Percentiles rank a stretch among this genome's conserved stretches.
Conservation (phyloP, 2,797 vertebrate genomes). For the Sebastes cheni region DNA sequence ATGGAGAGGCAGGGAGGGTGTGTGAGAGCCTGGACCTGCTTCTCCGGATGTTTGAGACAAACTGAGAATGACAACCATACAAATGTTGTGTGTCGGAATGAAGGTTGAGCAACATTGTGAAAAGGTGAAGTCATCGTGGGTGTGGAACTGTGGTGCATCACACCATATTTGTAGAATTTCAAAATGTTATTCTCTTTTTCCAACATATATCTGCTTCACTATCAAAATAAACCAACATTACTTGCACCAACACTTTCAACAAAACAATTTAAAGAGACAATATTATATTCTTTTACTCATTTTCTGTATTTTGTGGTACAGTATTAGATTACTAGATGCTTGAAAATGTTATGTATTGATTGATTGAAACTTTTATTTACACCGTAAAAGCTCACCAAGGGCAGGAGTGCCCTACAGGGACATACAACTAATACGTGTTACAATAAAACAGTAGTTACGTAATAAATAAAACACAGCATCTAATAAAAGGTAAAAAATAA, state of each 20-base stretch:
- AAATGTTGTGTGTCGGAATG: not conserved
- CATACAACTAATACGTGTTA: not conserved
- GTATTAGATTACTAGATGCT: not conserved
- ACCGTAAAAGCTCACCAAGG: not conserved
- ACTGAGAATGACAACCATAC: not conserved
- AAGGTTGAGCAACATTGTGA: conserved; percentile 16
- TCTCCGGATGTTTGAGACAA: not conserved
- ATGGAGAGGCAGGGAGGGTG: not conserved
- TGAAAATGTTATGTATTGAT: not conserved
- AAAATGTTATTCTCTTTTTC: not conserved
- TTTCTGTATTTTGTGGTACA: not conserved
- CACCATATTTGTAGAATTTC: not conserved
- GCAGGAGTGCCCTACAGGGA: not conserved
- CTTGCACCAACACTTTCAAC: not conserved
- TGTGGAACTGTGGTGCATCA: not conserved
- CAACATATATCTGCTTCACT: not conserved
- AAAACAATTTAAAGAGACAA: not conserved
- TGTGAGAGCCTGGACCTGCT: not conserved
- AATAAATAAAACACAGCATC: not conserved
- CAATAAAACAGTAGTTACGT: not conserved
- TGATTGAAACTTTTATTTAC: not conserved
- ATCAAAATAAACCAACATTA: not conserved
- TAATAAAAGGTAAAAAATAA: not conserved
- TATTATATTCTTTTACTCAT: not conserved
- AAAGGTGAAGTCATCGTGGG: not conserved